phyloP scores from a whole-genome alignment of 2,113 vertebrate genomes.

The Columbina picui region DNA sequence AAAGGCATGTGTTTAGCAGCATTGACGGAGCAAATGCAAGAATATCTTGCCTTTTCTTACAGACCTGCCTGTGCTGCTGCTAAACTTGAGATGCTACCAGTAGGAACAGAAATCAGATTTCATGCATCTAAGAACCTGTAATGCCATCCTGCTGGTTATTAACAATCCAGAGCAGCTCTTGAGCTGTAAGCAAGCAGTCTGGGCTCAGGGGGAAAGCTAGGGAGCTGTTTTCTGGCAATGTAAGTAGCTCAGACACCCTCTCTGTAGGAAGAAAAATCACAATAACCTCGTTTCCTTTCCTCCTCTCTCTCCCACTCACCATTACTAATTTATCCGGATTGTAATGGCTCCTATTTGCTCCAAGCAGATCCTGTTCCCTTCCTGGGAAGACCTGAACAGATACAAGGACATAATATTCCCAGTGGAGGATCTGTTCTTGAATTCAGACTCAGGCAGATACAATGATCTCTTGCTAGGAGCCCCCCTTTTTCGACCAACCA shows the following conservation, averaged over 20 bases:
- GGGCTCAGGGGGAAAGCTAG: background rate
- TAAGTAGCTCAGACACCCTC: background rate
- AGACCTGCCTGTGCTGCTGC: background rate
- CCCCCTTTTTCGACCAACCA: background rate
- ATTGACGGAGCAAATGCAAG: background rate
- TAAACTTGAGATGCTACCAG: background rate
- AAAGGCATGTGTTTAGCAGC: background rate
- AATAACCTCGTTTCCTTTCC: background rate
- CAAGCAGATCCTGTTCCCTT: conserved; percentile 29
- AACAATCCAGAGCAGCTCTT: background rate
- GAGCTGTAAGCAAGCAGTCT: background rate
- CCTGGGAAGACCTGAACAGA: background rate
- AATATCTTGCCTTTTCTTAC: background rate
- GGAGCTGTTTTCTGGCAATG: background rate
- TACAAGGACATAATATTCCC: conserved; percentile 46
- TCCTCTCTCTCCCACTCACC: conserved; percentile 36
- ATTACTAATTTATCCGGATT: conserved; percentile 54
- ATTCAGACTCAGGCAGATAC: background rate
- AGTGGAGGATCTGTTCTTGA: background rate
- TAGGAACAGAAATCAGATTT: conserved; percentile 18
- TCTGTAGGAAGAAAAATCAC: conserved; percentile 17
- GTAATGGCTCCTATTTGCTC: conserved; percentile 36
- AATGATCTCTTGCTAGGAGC: background rate
- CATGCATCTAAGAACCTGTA: background rate
- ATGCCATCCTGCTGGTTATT: background rate